Base-by-base conservation (phyloP, 92 coral and sea anemone genomes). In the Hydrozoanthus gracilis region DNA sequence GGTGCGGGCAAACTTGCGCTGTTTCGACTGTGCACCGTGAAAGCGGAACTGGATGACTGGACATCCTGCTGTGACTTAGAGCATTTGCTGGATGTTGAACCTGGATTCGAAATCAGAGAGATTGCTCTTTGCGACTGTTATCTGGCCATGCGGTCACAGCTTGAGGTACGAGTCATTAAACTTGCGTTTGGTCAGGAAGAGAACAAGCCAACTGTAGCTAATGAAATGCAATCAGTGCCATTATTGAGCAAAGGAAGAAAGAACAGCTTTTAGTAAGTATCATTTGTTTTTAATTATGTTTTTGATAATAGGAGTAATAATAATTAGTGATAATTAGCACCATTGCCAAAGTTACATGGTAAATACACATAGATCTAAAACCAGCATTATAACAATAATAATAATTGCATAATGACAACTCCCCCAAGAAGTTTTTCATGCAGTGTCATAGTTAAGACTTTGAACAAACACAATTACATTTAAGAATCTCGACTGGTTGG, bases 101-200 rank as follows among this genome's bases (percentile, higher is more conserved):
- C 97, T 2, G 95, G 98, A 3, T 93, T 95, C 88, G 71, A 84
- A 5, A 89, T 95, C 15, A 87, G 80, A 51, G 96, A 88, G 15
- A 52, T 97, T 3, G 97, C 84, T 3, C 16, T 97, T 44, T 92
- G 93, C 20, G 99, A 93, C 51, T 89, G 92, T 15, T 97, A 90
- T 84, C 76, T 97, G 46, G 96, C 98, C 27, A 76, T 95, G 75
- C 89, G 98, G 58, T 95, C 98, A 15, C 86, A 91, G 71, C 60
- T 90, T 27, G 99, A 97, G 80, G 92, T 95, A 45, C 93, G 93
- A 58, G 96, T 94, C 27, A 69, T 97, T 27, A 95, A 93, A 75
- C 82, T 97, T 67, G 91, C 89, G 71, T 89, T 93, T 87, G 77
- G 48, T 3, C 87, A 77, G 35, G 77, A 49, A 52, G 89, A 66